Conservation (phyloP, 2,888 invertebrate genomes). For the Eurytoma californica region DNA sequence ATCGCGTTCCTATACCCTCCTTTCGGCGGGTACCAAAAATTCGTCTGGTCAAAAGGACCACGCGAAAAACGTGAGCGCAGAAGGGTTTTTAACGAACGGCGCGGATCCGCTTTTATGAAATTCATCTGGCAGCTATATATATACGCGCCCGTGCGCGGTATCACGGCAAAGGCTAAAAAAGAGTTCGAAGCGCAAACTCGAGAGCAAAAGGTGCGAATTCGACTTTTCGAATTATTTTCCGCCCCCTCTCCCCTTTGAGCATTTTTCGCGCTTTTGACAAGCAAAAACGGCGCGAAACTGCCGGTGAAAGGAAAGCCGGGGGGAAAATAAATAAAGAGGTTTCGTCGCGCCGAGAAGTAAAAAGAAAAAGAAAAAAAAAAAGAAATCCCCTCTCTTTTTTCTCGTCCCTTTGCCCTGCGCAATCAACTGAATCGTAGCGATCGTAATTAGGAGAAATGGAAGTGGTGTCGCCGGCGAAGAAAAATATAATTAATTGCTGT, state of each 20-base stretch:
- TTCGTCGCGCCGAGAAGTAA: not conserved
- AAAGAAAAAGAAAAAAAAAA: not conserved
- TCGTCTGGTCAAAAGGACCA: not conserved
- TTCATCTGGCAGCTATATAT: not conserved
- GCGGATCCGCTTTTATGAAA: not conserved
- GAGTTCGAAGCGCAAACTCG: not conserved
- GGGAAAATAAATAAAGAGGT: conserved; percentile 37
- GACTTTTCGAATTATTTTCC: conserved; percentile 17
- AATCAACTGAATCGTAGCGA: conserved; percentile 50
- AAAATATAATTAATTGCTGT: conserved; percentile 52
- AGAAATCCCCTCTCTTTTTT: conserved; percentile 4
- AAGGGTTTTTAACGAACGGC: not conserved
- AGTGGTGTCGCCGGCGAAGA: conserved; percentile 5
- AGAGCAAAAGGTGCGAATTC: not conserved
- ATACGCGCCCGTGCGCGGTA: no score
- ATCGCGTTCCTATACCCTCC: not conserved
- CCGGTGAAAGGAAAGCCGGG: not conserved
- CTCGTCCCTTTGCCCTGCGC: conserved; percentile 11
- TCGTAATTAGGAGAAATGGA: conserved; percentile 52
- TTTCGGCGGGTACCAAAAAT: not conserved
- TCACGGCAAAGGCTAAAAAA: not conserved
- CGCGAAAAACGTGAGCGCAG: no score
- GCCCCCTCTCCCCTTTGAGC: conserved; percentile 7
- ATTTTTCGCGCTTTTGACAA: conserved; percentile 18
- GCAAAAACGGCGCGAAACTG: conserved; percentile 2